A percentile compares a stretch with the other conserved stretches of the same genome.
Conservation (phyloP, 2,797 vertebrate species). For the Trachops cirrhosus region DNA sequence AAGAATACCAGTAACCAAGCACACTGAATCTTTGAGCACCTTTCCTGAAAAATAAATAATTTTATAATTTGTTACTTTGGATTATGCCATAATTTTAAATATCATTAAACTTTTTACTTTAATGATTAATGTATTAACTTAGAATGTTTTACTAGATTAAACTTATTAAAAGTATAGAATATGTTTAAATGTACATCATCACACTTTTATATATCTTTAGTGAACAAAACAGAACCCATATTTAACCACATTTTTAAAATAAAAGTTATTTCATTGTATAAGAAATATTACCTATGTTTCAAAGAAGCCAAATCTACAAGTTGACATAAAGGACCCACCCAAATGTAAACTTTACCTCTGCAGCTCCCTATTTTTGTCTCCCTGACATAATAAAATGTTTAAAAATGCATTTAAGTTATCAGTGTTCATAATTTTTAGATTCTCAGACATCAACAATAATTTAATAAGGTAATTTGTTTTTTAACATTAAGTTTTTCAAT, state of each 20-base stretch:
- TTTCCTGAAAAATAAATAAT: conserved; percentile 85
- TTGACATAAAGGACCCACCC: neutral
- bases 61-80: conserved; percentile 52
- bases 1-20: conserved; percentile 92
- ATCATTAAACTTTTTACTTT: conserved; percentile 38
- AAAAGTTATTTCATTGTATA: conserved; percentile 10
- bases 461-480: conserved; percentile 18
- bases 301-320: conserved; percentile 25
- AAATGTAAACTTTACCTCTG: conserved; percentile 28
- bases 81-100: conserved; percentile 57
- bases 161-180: conserved; percentile 42
- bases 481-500: neutral
- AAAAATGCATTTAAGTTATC: conserved; percentile 1
- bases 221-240: conserved; percentile 31
- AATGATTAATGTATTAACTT: conserved; percentile 32
- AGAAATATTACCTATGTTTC: conserved; percentile 35
- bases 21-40: conserved; percentile 91
- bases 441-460: neutral
- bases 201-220: conserved; percentile 8
- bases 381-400: conserved; percentile 16
- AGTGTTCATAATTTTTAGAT: conserved; percentile 20
- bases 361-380: neutral
- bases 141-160: conserved; percentile 23
- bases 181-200: conserved; percentile 40
- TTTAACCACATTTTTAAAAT: conserved; percentile 55